Conservation (phyloP, 2,797 vertebrate genomes). For the Epinephelus awoara region DNA sequence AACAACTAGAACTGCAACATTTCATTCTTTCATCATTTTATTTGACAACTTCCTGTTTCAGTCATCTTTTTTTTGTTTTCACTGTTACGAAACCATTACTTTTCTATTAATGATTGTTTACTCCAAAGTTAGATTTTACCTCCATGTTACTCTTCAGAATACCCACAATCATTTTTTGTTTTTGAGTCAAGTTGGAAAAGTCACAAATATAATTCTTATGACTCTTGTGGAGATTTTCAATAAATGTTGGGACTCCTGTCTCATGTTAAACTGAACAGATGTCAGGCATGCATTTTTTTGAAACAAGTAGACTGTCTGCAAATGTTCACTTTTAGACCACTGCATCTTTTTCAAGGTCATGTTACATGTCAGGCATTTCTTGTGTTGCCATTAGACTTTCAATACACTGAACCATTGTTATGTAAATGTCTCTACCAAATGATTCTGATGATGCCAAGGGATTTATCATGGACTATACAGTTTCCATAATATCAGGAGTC, state of each 20-base stretch:
- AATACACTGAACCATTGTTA: conserved; percentile 34
- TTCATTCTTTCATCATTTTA: neutral
- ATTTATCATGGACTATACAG: conserved; percentile 17
- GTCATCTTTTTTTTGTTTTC: neutral
- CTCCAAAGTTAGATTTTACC: neutral
- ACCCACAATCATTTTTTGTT: too few species aligned
- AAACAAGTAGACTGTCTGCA: neutral
- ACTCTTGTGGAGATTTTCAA: neutral
- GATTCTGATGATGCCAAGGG: conserved; percentile 9
- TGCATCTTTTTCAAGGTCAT: neutral
- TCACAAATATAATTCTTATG: too few species aligned
- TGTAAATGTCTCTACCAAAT: conserved; percentile 25
- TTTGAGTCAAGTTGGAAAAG: too few species aligned
- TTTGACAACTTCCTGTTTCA: neutral
- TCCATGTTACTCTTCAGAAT: too few species aligned
- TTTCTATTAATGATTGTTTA: neutral
- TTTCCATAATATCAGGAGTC: conserved; percentile 5
- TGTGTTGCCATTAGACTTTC: conserved; percentile 9
- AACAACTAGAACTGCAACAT: neutral
- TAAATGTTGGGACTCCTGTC: neutral
- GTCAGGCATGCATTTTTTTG: neutral
- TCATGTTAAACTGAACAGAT: conserved; percentile 7
- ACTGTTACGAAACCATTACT: neutral
- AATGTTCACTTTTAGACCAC: neutral
- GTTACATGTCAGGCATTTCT: neutral